Conservation (phyloP, 2,888 invertebrate genomes). For the Lasiommata megera region DNA sequence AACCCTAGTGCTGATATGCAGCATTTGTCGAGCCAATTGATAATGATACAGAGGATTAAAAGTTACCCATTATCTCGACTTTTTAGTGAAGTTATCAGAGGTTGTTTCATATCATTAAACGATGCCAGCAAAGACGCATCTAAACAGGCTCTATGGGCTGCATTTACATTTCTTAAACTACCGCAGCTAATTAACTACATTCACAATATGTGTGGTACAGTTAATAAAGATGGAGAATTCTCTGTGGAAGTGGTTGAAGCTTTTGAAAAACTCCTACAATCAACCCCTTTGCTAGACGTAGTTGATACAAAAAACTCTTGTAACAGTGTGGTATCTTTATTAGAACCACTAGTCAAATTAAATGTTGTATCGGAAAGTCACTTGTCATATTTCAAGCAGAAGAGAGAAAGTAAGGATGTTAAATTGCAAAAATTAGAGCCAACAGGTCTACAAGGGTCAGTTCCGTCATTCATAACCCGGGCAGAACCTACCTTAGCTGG, state of each 20-base stretch:
- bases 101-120: conserved; percentile 93
- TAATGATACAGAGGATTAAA: conserved; percentile 92
- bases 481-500: conserved; percentile 95
- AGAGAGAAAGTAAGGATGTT: conserved; percentile 83
- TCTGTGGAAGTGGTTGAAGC: conserved; percentile 90
- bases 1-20: conserved; percentile 93
- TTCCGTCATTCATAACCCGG: conserved; percentile 89
- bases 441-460: conserved; percentile 85
- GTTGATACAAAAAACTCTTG: conserved; percentile 95
- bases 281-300: conserved; percentile 91
- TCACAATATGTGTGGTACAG: conserved; percentile 80
- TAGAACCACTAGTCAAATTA: conserved; percentile 90
- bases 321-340: conserved; percentile 91
- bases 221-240: conserved; percentile 83
- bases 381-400: conserved; percentile 84
- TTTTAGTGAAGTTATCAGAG: conserved; percentile 94
- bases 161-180: conserved; percentile 95
- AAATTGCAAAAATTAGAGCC: conserved; percentile 86
- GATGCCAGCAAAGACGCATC: conserved; percentile 90
- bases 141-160: conserved; percentile 95
- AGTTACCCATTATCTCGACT: conserved; percentile 90
- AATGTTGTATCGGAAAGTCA: conserved; percentile 90
- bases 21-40: conserved; percentile 89
- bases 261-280: conserved; percentile 91
- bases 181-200: conserved; percentile 89